A percentile compares a stretch with the other conserved stretches of the same genome.
Evolutionary conservation across 2,797 vertebrate species (phyloP).

Genomic region (Pitangus sulphuratus): DNA sequence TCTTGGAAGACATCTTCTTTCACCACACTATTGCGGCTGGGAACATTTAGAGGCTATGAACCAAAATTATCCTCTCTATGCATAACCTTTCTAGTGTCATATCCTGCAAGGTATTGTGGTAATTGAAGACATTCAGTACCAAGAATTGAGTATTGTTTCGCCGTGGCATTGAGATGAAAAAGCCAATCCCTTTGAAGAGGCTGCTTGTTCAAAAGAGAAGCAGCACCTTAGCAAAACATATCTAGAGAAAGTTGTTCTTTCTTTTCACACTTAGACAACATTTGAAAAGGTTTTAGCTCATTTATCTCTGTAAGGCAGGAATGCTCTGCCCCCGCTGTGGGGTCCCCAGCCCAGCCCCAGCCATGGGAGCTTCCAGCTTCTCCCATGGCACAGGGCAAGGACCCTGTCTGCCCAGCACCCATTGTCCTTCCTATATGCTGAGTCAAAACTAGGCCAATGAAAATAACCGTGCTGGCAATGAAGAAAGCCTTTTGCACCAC

Average conservation of each 20-base stretch:
- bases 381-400: background rate
- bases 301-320: background rate
- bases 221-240: background rate
- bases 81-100: conserved; percentile 51
- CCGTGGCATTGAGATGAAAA: conserved; percentile 38
- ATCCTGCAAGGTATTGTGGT: conserved; percentile 54
- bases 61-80: conserved; percentile 77
- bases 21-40: conserved; percentile 84
- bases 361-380: background rate
- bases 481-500: background rate
- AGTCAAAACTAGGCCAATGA: background rate
- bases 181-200: conserved; percentile 55
- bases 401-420: background rate
- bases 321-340: background rate
- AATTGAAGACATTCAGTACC: conserved; percentile 40
- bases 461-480: background rate
- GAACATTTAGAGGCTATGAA: conserved; percentile 85
- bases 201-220: background rate
- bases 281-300: conserved; percentile 16
- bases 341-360: background rate
- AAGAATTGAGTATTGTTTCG: conserved; percentile 8
- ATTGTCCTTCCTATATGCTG: background rate
- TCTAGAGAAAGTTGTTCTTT: conserved; percentile 19
- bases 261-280: background rate
- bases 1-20: conserved; percentile 99